Conservation (phyloP, 2,113 vertebrate species). For the Embiotoca jacksoni region DNA sequence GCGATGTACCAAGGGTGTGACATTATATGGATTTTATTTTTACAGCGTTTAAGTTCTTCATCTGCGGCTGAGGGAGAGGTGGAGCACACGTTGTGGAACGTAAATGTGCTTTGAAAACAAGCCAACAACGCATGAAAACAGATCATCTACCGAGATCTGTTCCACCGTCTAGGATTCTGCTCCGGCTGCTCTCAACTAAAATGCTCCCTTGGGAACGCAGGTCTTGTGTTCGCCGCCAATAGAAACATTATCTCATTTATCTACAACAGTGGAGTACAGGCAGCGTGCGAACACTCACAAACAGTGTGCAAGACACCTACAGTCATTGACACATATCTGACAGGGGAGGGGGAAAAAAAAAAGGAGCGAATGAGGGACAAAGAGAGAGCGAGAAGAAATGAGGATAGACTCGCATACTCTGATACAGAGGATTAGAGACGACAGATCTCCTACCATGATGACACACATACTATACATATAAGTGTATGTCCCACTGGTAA, state of each 20-base stretch:
- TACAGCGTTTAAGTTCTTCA: constrained; percentile 47
- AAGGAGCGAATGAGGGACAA: constrained; percentile 20
- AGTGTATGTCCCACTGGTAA: constrained; percentile 26
- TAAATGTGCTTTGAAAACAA: constrained; percentile 66
- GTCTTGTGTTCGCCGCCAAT: constrained; percentile 64
- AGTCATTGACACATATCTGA: constrained; percentile 51
- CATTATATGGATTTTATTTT: constrained; percentile 21
- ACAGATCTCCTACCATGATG: constrained; percentile 27
- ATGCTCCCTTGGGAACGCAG: constrained; percentile 69
- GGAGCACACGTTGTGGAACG: constrained; percentile 28
- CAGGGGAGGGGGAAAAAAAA: background rate
- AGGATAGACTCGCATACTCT: constrained; percentile 13
- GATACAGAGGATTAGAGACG: constrained; percentile 40
- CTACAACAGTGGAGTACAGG: constrained; percentile 55
- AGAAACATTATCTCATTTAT: constrained; percentile 77
- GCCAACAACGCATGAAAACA: constrained; percentile 69
- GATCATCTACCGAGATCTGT: constrained; percentile 62
- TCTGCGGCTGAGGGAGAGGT: constrained; percentile 30
- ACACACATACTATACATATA: constrained; percentile 29
- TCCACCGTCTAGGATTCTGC: constrained; percentile 59
- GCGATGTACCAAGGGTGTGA: constrained; percentile 13
- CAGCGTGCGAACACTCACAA: constrained; percentile 49
- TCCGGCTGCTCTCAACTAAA: constrained; percentile 71
- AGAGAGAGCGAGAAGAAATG: background rate
- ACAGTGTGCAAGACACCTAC: constrained; percentile 28